Evolutionary conservation across 2,113 vertebrate species (phyloP).

Genomic region (Leucosticte australis): DNA sequence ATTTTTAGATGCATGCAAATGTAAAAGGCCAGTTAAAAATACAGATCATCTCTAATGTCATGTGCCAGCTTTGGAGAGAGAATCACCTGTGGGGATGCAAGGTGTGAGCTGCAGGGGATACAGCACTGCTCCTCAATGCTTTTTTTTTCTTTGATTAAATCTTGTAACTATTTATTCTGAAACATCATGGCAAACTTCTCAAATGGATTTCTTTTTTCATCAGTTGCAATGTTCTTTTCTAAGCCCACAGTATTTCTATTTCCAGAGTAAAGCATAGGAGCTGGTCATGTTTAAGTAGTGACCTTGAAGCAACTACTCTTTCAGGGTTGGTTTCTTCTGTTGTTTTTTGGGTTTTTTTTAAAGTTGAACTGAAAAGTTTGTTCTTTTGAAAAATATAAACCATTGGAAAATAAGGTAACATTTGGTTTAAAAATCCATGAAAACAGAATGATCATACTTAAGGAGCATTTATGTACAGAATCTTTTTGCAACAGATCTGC

Average conservation of each 20-base stretch:
- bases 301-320: neutral
- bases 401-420: neutral
- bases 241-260: neutral
- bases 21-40: neutral
- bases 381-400: neutral
- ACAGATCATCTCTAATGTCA: neutral
- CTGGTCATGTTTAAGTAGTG: neutral
- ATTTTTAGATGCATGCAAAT: neutral
- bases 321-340: neutral
- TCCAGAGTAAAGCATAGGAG: neutral
- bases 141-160: neutral
- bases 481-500: neutral
- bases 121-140: neutral
- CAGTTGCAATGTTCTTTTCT: neutral
- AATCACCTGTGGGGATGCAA: neutral
- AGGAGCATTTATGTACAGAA: neutral
- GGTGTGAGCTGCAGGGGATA: neutral
- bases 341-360: fast-evolving
- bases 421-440: neutral
- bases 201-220: neutral
- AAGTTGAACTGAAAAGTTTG: neutral
- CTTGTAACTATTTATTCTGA: neutral
- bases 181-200: neutral
- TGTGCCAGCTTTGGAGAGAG: neutral
- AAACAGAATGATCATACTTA: neutral